Conservation (phyloP, 2,888 invertebrate genomes). For the Bedellia somnulentella region DNA sequence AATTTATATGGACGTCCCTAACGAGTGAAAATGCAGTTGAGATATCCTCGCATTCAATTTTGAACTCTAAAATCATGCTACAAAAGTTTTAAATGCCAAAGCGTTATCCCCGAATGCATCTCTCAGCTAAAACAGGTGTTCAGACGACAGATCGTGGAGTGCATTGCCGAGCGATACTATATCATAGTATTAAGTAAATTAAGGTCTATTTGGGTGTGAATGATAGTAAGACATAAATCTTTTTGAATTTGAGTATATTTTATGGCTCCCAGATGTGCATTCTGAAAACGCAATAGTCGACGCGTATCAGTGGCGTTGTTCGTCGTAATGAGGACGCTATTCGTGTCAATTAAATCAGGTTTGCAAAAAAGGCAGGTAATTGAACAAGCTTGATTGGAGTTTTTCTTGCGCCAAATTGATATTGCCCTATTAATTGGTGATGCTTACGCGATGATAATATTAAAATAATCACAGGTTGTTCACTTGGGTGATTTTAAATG, state of each 20-base stretch:
- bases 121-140: constrained; percentile 58
- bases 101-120: constrained; percentile 17
- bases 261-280: constrained; percentile 59
- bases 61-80: constrained; percentile 8
- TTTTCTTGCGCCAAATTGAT: too few relatives aligned
- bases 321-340: constrained; percentile 33
- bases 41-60: constrained; percentile 11
- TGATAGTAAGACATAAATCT: constrained; percentile 10
- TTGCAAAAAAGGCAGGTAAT: too few relatives aligned
- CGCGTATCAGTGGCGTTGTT: constrained; percentile 39
- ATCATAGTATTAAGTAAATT: constrained; percentile 5
- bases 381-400: too few relatives aligned
- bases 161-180: constrained; percentile 7
- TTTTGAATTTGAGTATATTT: constrained; percentile 17
- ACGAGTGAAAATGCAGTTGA: constrained; percentile 42
- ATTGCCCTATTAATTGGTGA: too few relatives aligned
- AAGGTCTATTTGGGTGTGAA: not conserved
- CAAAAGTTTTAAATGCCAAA: not conserved
- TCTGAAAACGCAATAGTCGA: constrained; percentile 33
- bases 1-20: constrained; percentile 60
- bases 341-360: constrained; percentile 32
- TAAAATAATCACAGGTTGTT: too few relatives aligned
- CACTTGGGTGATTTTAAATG: too few relatives aligned
- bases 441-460: too few relatives aligned
- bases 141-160: constrained; percentile 29